phyloP scores from a whole-genome alignment of 2,797 vertebrate genomes.

The Huso huso region DNA sequence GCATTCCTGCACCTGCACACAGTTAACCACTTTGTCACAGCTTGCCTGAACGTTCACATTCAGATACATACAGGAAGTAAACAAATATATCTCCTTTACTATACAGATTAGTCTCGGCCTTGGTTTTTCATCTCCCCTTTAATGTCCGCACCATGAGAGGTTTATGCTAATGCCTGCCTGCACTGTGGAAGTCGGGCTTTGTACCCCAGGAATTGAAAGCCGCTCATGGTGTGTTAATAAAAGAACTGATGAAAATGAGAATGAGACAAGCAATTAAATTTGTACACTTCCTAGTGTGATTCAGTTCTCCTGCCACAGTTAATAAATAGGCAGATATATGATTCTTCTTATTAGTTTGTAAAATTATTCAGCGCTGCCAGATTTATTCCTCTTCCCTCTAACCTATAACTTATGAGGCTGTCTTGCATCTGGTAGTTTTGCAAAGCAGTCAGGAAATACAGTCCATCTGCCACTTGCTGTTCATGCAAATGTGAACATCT shows the following conservation, averaged over 20 bases:
- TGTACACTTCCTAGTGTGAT: not conserved
- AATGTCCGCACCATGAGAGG: too few relatives aligned
- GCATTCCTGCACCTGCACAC: too few relatives aligned
- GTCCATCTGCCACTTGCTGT: not conserved
- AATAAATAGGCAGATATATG: not conserved
- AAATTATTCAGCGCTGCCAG: not conserved
- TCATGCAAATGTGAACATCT: not conserved
- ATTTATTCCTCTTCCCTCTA: not conserved
- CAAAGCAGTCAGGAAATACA: not conserved
- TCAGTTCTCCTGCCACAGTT: not conserved
- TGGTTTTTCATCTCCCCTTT: too few relatives aligned
- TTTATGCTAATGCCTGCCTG: too few relatives aligned
- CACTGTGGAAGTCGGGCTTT: too few relatives aligned
- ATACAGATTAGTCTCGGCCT: too few relatives aligned
- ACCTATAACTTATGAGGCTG: not conserved
- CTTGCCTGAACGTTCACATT: too few relatives aligned
- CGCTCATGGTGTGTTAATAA: not conserved
- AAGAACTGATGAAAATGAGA: not conserved
- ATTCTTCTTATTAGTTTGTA: not conserved
- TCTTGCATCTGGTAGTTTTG: not conserved
- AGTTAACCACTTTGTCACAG: too few relatives aligned
- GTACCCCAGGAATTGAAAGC: not conserved
- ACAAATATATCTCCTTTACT: too few relatives aligned
- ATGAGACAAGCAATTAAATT: not conserved
- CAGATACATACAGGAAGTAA: too few relatives aligned